Base-by-base conservation (phyloP, 2,888 invertebrate species). In the Entomobrya multifasciata region DNA sequence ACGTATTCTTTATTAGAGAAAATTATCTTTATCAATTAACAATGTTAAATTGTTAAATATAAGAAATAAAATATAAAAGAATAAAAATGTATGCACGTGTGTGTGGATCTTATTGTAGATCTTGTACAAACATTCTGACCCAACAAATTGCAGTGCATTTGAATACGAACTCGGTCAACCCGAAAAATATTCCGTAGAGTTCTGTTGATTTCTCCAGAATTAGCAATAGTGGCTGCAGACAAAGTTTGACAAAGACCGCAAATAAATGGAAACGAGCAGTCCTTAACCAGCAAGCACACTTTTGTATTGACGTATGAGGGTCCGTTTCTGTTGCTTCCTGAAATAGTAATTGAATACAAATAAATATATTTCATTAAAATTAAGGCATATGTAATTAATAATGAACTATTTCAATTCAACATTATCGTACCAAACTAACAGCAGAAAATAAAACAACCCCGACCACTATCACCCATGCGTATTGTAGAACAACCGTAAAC, bases 311-410 rank as follows among this genome's bases (percentile, higher is more conserved):
- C 15, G 88, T 85, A 25, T 90, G 88, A 15, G 89, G 89, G 72
- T 90, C 89, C 4, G 89, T 88, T 47, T 90, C 89, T 5, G 82
- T 85, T 5, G 89, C 89, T 60, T 89, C 89, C 87, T 89, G 30
- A 15, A 79, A 70, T 44, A 27, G 22, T 25, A 22, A 82, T 2
- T 60, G 41, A 47, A 25, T 30, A 47, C n/a, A 52, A 49, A 49
- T 3, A 49, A n/a, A n/a, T 55, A 8, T 55, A 30, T 44, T 70
- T 22, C 44, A 72, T 11, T n/a, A 60, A 2, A 22, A 60, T 2
- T n/a, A n/a, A n/a, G n/a, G n/a, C n/a, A n/a, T n/a, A n/a, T n/a
- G n/a, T n/a, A 22, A 11, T 60, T 27, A 20, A 1, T 6, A 60
- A 15, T 25, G 27, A 60, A 17, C 22, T n/a, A 55, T n/a, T n/a